Conservation (phyloP, 1,140 invertebrate genomes). For the Cryptotermes secundus region DNA sequence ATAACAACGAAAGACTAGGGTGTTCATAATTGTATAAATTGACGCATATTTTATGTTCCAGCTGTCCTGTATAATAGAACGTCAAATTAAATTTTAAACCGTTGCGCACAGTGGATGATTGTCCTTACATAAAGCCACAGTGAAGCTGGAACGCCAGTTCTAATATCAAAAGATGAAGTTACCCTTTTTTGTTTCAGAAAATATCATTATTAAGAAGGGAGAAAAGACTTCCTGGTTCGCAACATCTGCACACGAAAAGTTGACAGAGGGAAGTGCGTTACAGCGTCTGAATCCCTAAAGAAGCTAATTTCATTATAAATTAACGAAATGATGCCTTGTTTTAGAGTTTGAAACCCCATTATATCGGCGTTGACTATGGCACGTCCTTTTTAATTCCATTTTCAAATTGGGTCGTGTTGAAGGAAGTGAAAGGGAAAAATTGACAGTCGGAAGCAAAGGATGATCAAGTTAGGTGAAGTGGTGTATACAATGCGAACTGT, state of each 20-base stretch:
- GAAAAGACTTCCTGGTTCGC: neutral
- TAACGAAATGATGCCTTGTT: neutral
- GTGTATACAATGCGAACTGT: neutral
- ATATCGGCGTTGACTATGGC: neutral
- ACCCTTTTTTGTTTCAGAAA: neutral
- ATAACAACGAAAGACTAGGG: too few relatives aligned
- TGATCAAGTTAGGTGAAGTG: neutral
- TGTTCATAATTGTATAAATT: too few relatives aligned
- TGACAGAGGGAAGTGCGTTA: neutral
- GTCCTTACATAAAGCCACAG: too few relatives aligned
- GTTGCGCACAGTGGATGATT: too few relatives aligned
- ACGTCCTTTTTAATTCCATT: neutral
- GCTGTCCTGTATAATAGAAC: too few relatives aligned
- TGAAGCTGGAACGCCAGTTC: too few relatives aligned
- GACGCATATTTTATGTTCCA: too few relatives aligned
- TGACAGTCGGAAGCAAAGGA: too few relatives aligned
- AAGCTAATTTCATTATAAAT: neutral
- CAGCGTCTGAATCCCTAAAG: neutral
- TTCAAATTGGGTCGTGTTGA: neutral
- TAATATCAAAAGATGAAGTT: neutral
- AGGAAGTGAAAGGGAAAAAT: neutral
- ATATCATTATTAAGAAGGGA: neutral
- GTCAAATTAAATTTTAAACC: too few relatives aligned
- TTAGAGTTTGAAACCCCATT: neutral
- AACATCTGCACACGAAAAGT: neutral